Evolutionary conservation across 1,140 invertebrate species (phyloP).

Genomic region (Melanaphis sacchari): DNA sequence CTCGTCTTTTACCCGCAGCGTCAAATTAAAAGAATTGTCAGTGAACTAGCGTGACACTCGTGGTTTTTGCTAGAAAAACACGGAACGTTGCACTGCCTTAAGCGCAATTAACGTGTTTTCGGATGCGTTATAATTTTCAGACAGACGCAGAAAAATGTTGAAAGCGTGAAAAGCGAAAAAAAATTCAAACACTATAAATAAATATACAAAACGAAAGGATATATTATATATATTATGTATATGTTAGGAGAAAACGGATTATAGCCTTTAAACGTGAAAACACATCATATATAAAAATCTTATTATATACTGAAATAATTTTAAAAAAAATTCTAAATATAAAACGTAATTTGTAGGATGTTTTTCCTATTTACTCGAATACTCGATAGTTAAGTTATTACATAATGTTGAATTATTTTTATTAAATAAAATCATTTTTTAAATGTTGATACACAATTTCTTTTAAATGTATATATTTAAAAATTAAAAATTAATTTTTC

Average conservation of each 20-base stretch:
- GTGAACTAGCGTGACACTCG: slow-evolving; percentile 17
- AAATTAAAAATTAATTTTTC: background rate
- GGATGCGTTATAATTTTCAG: slow-evolving; percentile 36
- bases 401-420: background rate
- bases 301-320: background rate
- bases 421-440: background rate
- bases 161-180: background rate
- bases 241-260: background rate
- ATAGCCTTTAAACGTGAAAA: background rate
- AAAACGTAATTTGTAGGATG: background rate
- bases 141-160: background rate
- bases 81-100: background rate
- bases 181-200: background rate
- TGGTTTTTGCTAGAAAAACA: slow-evolving; percentile 29
- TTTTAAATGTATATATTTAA: background rate
- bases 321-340: background rate
- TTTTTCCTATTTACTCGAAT: background rate
- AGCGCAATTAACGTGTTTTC: background rate
- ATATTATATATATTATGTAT: too few relatives aligned
- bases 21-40: slow-evolving; percentile 51
- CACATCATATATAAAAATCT: background rate
- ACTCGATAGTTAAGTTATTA: background rate
- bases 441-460: background rate
- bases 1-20: background rate
- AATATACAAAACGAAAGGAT: background rate